Conservation (phyloP, 1,140 invertebrate species). For the Drosophila azteca region DNA sequence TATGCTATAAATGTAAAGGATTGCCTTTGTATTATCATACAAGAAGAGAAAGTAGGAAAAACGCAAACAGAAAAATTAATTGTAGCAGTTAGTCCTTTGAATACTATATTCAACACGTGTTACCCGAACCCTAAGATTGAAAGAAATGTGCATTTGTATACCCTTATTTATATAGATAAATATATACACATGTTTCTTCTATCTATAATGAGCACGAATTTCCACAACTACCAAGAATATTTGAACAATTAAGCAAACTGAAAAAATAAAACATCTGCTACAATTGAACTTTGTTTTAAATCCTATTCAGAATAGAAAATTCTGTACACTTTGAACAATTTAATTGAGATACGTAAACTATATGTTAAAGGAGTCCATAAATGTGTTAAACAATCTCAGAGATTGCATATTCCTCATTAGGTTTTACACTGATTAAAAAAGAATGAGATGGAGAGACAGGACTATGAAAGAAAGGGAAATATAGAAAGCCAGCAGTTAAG, state of each 20-base stretch:
- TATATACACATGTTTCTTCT: slow-evolving; percentile 39
- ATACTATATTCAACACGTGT: slow-evolving; percentile 1
- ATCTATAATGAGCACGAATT: slow-evolving; percentile 57
- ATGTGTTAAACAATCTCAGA: slow-evolving; percentile 68
- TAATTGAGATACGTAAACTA: slow-evolving; percentile 46
- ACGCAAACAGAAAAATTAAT: slow-evolving; percentile 29
- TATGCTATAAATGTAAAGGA: background rate
- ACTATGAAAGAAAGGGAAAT: slow-evolving; percentile 29
- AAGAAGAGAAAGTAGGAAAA: slow-evolving; percentile 8
- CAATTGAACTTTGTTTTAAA: slow-evolving; percentile 20
- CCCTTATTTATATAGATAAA: slow-evolving; percentile 48
- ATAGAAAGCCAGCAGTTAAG: slow-evolving; percentile 30
- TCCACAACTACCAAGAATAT: slow-evolving; percentile 42
- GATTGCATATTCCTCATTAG: slow-evolving; percentile 63
- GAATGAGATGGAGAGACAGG: background rate
- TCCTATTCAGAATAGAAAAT: slow-evolving; percentile 17
- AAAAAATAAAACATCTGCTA: slow-evolving; percentile 33
- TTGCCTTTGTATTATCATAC: background rate
- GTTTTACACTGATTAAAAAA: slow-evolving; percentile 13
- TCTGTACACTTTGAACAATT: slow-evolving; percentile 25
- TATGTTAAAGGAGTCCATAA: slow-evolving; percentile 35
- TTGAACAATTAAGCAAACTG: slow-evolving; percentile 30
- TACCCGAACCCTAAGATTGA: slow-evolving; percentile 10
- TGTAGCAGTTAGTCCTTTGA: slow-evolving; percentile 22
- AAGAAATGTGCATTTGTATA: slow-evolving; percentile 57